Evolutionary conservation across 1,140 invertebrate species (phyloP).

Genomic region (Sycobia sp.): DNA sequence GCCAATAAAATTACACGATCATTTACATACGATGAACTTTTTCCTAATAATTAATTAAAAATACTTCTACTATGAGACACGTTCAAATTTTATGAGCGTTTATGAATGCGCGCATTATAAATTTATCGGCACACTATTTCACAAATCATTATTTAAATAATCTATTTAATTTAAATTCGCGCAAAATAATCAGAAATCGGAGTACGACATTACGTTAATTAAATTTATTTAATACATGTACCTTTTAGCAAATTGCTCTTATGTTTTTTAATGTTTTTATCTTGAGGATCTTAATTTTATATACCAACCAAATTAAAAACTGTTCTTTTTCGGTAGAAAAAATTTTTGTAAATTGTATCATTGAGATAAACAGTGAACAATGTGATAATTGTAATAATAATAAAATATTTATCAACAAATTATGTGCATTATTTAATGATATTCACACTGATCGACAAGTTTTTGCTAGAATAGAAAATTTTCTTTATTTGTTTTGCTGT

Average conservation of each 20-base stretch:
- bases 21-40: constrained; percentile 73
- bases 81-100: not conserved
- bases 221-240: too few relatives aligned
- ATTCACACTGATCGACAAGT: constrained; percentile 16
- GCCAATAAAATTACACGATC: constrained; percentile 71
- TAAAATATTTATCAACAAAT: not conserved
- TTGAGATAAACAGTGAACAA: not conserved
- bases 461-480: too few relatives aligned
- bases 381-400: not conserved
- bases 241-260: too few relatives aligned
- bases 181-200: too few relatives aligned
- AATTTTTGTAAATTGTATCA: not conserved
- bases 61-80: too few relatives aligned
- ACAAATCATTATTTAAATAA: too few relatives aligned
- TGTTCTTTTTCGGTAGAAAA: not conserved
- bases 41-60: constrained; percentile 63
- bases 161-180: too few relatives aligned
- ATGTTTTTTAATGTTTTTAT: constrained; percentile 8
- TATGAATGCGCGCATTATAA: too few relatives aligned
- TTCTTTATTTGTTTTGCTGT: too few relatives aligned
- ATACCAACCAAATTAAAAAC: not conserved
- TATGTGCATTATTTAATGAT: too few relatives aligned
- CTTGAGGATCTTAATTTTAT: not conserved
- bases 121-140: too few relatives aligned
- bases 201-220: too few relatives aligned